Conservation (phyloP, 1,140 invertebrate species). For the Scaptomyza montana region DNA sequence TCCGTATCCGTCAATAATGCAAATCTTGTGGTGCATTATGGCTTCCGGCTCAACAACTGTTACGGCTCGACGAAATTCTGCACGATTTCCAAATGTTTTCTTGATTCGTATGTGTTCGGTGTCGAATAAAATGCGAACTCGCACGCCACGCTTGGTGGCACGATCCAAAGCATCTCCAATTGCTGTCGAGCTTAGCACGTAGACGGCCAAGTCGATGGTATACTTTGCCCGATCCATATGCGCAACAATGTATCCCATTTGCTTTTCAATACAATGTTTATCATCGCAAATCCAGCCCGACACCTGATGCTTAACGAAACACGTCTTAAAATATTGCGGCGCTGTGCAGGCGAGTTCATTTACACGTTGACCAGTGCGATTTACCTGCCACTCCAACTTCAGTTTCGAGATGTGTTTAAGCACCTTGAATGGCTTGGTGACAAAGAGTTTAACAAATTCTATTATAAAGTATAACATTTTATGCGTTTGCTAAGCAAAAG, state of each 20-base stretch:
- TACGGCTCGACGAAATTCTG: background rate
- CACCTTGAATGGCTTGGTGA: background rate
- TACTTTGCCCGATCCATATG: conserved; percentile 14
- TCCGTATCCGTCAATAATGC: conserved; percentile 40
- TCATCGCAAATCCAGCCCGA: background rate
- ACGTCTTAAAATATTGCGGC: background rate
- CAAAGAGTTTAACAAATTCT: conserved; percentile 31
- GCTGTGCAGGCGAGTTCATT: conserved; percentile 5
- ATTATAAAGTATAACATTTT: conserved; percentile 39
- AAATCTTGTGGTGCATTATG: conserved; percentile 49
- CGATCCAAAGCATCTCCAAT: conserved; percentile 1
- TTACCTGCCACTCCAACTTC: conserved; percentile 2
- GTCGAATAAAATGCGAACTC: conserved; percentile 21
- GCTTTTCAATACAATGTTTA: background rate
- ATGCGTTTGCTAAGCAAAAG: too few species aligned
- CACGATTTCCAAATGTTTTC: background rate
- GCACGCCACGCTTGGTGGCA: conserved; percentile 24
- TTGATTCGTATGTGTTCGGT: background rate
- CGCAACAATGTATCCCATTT: background rate
- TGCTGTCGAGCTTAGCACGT: conserved; percentile 2
- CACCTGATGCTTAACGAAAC: background rate
- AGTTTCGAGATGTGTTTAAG: background rate
- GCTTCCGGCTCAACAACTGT: background rate
- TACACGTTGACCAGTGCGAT: background rate
- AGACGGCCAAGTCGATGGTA: conserved; percentile 39